These are phyloP conservation scores for Ectropis crepuscularia DNA, from an alignment of 2,888 invertebrate genomes.

Conservation along the genomic window DNA sequence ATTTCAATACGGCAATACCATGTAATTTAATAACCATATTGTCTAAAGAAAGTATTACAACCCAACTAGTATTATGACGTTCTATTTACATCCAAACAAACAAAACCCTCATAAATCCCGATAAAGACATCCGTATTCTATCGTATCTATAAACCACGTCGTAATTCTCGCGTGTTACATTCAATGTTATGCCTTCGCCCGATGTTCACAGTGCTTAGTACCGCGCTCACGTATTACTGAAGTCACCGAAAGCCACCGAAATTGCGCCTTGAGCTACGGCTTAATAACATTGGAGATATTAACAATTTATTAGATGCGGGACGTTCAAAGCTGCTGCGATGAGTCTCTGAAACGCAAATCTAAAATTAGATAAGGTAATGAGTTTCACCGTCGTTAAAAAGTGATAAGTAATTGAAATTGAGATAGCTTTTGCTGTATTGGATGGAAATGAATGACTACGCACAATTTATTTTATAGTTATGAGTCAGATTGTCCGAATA, in stretches of 20 bases:
- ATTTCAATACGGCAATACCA: no score
- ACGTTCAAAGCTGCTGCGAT: constrained; percentile 22
- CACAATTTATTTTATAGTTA: no score
- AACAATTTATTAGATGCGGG: constrained; percentile 26
- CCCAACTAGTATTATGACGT: neutral
- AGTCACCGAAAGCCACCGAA: constrained; percentile 28
- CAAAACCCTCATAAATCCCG: constrained; percentile 10
- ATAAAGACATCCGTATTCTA: constrained; percentile 25
- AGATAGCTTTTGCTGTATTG: no score
- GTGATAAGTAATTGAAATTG: neutral
- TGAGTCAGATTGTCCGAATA: no score
- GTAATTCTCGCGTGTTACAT: constrained; percentile 20
- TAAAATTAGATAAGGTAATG: constrained; percentile 12
- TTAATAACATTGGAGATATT: constrained; percentile 30
- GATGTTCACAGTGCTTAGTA: constrained; percentile 13
- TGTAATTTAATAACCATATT: no score
- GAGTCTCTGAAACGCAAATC: constrained; percentile 7
- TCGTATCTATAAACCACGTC: constrained; percentile 15
- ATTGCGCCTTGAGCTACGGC: constrained; percentile 32
- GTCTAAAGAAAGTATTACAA: no score
- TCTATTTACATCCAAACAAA: constrained; percentile 9
- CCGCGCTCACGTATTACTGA: constrained; percentile 28
- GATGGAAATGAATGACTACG: no score
- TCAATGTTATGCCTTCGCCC: constrained; percentile 23
- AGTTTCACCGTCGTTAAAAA: constrained; percentile 1